Conservation (phyloP, 2,113 vertebrate species). For the Elephantulus edwardii region DNA sequence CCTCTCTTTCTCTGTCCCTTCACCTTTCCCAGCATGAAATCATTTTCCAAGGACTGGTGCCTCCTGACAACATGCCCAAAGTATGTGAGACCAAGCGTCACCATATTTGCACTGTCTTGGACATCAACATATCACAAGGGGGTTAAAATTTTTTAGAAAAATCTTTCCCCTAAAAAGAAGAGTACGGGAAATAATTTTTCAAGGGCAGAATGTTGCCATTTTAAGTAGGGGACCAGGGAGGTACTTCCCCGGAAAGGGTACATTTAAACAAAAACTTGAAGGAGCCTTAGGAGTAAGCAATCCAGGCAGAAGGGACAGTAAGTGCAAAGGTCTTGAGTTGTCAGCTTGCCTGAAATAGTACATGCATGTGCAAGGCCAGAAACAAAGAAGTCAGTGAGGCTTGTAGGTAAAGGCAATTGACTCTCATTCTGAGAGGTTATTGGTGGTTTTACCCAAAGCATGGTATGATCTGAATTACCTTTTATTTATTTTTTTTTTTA, state of each 20-base stretch:
- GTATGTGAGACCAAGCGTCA: too few relatives aligned
- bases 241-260: background rate
- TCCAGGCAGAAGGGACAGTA: background rate
- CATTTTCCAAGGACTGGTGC: too few relatives aligned
- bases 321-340: background rate
- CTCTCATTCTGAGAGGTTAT: constrained; percentile 9
- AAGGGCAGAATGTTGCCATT: constrained; percentile 5
- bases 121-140: background rate
- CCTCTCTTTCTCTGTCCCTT: too few relatives aligned
- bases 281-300: background rate
- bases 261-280: constrained; percentile 44
- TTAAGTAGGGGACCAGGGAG: background rate
- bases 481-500: too few relatives aligned
- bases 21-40: too few relatives aligned
- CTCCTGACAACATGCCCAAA: too few relatives aligned
- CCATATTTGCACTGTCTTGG: background rate
- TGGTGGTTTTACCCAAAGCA: background rate
- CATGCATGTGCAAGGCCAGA: too few relatives aligned
- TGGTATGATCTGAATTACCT: background rate
- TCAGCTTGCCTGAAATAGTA: background rate
- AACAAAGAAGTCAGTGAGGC: too few relatives aligned
- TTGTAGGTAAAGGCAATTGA: background rate
- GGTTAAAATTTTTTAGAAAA: background rate
- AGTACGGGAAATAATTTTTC: background rate
- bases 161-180: background rate